Evolutionary conservation across 2,797 vertebrate genomes (phyloP), one percentile per base, ranked within the genome.

Genomic region (Pristis pectinata): DNA sequence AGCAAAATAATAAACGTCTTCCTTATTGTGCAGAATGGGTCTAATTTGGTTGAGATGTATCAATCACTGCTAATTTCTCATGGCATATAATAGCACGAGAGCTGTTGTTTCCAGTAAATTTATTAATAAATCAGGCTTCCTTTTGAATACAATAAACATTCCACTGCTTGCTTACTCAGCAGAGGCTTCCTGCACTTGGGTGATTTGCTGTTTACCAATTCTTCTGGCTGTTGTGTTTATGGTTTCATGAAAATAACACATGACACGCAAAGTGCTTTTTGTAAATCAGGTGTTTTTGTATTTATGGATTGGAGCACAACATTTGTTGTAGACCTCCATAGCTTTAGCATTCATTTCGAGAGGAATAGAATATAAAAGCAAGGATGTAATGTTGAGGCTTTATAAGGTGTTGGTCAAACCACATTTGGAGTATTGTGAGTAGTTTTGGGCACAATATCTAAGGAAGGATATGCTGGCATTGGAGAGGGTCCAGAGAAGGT

Each of bases 131-230:
- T 93, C 67, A 56, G 15, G 22, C 89, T 34, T 53, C 24, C 27
- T 93, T 74, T 74, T 76, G 13, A 94, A 94, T n/a, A 17, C 67
- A 34, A n/a, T n/a, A n/a, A n/a, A n/a, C n/a, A n/a, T n/a, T n/a
- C n/a, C 9, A 27, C 49, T 93, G 70, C 27, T 76, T 34, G 6
- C 67, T 72, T 93, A 15, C 37, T 93, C 91, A 49, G 27, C 41
- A 93, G 27, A 41, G 10, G 41, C 41, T 41, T 72, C 44, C 70
- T 76, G 44, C 13, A 53, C 27, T 76, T 19, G 41, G 70, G 44
- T 94, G 92, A 67, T 44, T 74, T 76, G 92, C 92, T 94, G 92
- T 94, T 94, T 94, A 76, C 67, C 37, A 72, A 49, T 41, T 87
- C 83, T 91, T 74, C 41, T 41, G 72, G 67, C 67, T 93, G 92